A percentile compares a stretch with the other conserved stretches of the same genome.
Evolutionary conservation across 2,113 vertebrate species (phyloP).

Genomic region (human): DNA sequence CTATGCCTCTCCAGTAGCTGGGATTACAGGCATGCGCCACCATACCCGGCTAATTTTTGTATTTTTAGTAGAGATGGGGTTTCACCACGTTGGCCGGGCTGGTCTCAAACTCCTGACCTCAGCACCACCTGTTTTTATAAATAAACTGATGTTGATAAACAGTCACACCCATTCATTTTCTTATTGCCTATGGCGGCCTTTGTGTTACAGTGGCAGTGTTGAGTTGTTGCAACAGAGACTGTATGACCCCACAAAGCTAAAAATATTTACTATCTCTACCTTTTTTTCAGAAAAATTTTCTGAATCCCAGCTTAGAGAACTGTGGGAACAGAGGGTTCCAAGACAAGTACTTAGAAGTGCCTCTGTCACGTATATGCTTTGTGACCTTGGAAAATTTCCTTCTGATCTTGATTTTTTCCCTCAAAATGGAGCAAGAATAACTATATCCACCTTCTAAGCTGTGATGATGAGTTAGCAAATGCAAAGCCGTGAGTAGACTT

Average conservation of each 20-base stretch:
- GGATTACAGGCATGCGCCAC: too few species aligned
- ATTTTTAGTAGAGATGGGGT: too few species aligned
- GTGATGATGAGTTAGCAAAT: background rate
- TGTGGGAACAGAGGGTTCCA: background rate
- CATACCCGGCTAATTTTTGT: too few species aligned
- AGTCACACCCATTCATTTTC: background rate
- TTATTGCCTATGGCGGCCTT: background rate
- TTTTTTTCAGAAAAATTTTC: background rate
- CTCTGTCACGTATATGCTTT: background rate
- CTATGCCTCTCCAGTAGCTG: too few species aligned
- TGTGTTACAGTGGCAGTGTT: background rate
- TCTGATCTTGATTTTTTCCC: background rate
- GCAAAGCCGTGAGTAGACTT: background rate
- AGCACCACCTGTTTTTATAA: background rate
- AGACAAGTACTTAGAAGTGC: background rate
- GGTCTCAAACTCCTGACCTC: too few species aligned
- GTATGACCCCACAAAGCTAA: background rate
- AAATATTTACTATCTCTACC: background rate
- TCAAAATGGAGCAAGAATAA: background rate
- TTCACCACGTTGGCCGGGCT: too few species aligned
- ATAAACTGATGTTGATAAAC: background rate
- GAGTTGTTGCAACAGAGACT: background rate
- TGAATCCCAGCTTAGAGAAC: background rate
- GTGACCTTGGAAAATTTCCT: slow-evolving; percentile 11
- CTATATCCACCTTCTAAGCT: background rate